A percentile compares a stretch with the other conserved stretches of the same genome.
Evolutionary conservation across 2,888 invertebrate genomes (phyloP).

Genomic region (Pristionchus mayeri): DNA sequence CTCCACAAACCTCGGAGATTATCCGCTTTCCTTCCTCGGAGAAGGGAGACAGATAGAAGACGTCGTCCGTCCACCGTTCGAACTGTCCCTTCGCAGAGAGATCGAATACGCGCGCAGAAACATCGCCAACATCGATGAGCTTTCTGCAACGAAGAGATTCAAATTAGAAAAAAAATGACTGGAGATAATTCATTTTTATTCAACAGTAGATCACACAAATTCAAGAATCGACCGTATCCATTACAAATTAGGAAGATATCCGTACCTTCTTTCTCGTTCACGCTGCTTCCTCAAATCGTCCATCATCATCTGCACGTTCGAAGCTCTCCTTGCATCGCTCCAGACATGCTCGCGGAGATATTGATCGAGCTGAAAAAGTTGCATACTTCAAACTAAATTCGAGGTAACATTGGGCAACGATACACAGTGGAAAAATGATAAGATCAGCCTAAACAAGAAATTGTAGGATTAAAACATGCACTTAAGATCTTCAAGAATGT

Average conservation of each 20-base stretch:
- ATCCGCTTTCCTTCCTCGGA: neutral
- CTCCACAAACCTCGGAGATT: neutral
- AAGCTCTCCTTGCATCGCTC: neutral
- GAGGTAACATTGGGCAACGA: too few relatives aligned
- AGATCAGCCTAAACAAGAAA: too few relatives aligned
- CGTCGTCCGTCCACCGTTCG: slow-evolving; percentile 4
- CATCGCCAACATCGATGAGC: neutral
- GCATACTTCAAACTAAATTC: too few relatives aligned
- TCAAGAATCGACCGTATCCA: neutral
- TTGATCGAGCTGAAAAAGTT: neutral
- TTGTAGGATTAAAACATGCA: too few relatives aligned
- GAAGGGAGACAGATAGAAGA: slow-evolving; percentile 15
- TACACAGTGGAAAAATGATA: too few relatives aligned
- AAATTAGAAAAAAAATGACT: neutral
- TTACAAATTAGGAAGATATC: too few relatives aligned
- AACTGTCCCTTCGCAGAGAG: neutral
- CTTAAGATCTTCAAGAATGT: neutral
- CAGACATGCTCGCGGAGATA: slow-evolving; percentile 4
- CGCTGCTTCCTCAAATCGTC: neutral
- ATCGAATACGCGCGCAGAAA: slow-evolving; percentile 11
- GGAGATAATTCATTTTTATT: neutral
- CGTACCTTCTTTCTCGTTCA: neutral
- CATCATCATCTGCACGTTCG: neutral
- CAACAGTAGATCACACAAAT: neutral
- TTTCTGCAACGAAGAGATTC: neutral